Evolutionary conservation across 1,140 invertebrate genomes (phyloP), one percentile per base, ranked within the genome.

Genomic region (Micrasema longulum): DNA sequence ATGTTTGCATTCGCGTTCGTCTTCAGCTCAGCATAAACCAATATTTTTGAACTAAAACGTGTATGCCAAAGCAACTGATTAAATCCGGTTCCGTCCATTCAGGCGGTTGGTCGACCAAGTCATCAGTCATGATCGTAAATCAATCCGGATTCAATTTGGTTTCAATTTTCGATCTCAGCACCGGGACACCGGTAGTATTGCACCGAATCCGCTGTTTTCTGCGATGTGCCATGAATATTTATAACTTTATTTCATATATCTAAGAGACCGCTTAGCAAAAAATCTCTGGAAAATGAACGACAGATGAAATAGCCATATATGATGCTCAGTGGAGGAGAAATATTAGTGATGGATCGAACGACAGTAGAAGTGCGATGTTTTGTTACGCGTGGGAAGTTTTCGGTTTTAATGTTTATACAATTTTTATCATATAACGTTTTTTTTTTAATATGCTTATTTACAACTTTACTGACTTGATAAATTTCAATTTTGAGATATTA

Each of bases 191-290:
- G 62, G 53, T 47, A 47, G 60, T 64, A 64, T 64, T 47, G 68
- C 70, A 55, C 63, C 68, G 23, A 70, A 45, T 71, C 55, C 38
- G 50, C 69, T 63, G 63, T 69, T 64, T 60, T 48, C 65, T 38
- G 35, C 20, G 38, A 26, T 43, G 60, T 41, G 60, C 60, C 50
- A 52, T 69, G 70, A 72, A 75, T 75, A 66, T 72, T 75, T 75
- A 75, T 72, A 35, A 60, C 70, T 75, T 75, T 71, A 75, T 75
- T 75, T 70, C 48, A 45, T n/a, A 22, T 57, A 23, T 53, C 50
- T 55, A 57, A 43, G 47, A 53, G 69, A 45, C 60, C 38, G 20
- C 60, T 22, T 6, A 3, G 43, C 5, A 43, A 60, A 60, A 38
- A 41, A 38, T 60, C 6, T 5, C 36, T 12, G 9, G 12, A 26